A percentile compares a stretch with the other conserved stretches of the same genome.
Evolutionary conservation across 2,888 invertebrate genomes (phyloP).

Genomic region (Morpho deidamia): DNA sequence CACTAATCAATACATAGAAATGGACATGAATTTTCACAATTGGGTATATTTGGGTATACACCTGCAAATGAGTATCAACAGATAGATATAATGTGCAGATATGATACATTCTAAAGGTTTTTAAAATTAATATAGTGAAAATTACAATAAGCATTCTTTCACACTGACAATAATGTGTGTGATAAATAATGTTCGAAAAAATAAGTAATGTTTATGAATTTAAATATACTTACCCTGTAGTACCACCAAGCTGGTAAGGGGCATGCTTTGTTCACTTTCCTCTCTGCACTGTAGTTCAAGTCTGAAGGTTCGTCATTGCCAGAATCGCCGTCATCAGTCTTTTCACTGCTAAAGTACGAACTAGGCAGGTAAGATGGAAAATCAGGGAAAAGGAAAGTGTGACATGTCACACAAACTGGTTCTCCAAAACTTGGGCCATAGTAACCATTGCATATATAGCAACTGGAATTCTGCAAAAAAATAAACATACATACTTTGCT

Average conservation of each 20-base stretch:
- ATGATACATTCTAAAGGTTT: too few species aligned
- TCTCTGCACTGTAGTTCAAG: conserved; percentile 75
- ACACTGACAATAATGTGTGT: too few species aligned
- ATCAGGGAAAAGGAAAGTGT: conserved; percentile 93
- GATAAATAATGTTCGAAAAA: too few species aligned
- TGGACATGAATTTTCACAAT: too few species aligned
- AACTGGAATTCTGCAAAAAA: conserved; percentile 80
- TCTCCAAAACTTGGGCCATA: conserved; percentile 95
- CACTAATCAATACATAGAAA: too few species aligned
- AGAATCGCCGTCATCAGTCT: conserved; percentile 93
- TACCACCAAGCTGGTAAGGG: conserved; percentile 59
- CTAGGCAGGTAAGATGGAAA: conserved; percentile 77
- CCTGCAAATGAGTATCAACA: too few species aligned
- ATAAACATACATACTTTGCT: not conserved
- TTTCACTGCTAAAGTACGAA: conserved; percentile 71
- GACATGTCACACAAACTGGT: conserved; percentile 94
- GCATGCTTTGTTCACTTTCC: conserved; percentile 56
- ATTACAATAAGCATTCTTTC: too few species aligned
- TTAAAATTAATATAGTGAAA: too few species aligned
- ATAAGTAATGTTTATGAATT: not conserved
- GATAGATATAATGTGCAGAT: too few species aligned
- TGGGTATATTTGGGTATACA: too few species aligned
- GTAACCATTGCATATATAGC: conserved; percentile 93
- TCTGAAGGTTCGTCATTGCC: conserved; percentile 96
- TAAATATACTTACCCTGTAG: conserved; percentile 47